Conservation (phyloP, 2,113 vertebrate genomes). For the Salvelinus fontinalis region DNA sequence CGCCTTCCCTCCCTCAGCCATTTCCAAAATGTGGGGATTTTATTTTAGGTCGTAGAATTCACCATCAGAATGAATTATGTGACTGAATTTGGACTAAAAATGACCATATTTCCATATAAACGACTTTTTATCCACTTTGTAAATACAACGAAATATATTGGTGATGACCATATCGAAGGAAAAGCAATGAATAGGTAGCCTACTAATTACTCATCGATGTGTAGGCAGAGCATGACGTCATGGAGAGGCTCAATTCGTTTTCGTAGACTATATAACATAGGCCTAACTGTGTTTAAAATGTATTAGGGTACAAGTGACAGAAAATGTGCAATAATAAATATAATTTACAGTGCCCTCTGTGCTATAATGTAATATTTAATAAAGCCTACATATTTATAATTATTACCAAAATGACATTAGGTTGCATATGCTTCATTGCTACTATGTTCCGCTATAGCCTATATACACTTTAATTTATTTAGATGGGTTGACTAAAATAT, state of each 20-base stretch:
- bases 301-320: not conserved
- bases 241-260: not conserved
- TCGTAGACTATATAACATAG: not conserved
- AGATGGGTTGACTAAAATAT: not conserved
- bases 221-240: slow-evolving; percentile 25
- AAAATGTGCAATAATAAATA: no score
- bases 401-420: not conserved
- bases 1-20: slow-evolving; percentile 51
- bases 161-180: not conserved
- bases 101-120: not conserved
- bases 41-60: slow-evolving; percentile 42
- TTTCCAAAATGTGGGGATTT: slow-evolving; percentile 7
- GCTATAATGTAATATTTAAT: no score
- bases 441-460: no score
- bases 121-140: not conserved
- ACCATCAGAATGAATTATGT: slow-evolving; percentile 13
- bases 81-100: not conserved
- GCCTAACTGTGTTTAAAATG: not conserved
- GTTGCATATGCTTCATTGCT: no score
- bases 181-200: not conserved
- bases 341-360: no score
- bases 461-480: not conserved
- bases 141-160: not conserved
- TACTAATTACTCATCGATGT: not conserved
- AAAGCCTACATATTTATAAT: not conserved